Base-by-base conservation (phyloP, 2,888 invertebrate species). In the Heliconius hortense region DNA sequence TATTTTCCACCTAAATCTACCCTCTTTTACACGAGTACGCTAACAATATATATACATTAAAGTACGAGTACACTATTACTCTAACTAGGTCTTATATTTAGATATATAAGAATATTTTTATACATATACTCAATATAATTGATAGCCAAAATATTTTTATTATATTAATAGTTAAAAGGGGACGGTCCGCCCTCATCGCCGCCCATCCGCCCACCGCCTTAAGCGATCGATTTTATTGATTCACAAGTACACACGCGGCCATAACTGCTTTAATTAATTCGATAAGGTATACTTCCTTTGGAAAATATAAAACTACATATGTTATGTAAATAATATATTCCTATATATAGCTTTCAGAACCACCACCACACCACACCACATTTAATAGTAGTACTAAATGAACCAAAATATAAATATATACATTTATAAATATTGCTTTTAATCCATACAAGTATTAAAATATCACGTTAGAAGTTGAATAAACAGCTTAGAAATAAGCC, bases 131-230 rank as follows among this genome's bases (percentile, higher is more conserved):
- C 13, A 24, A 64, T 39, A 43, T 48, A 69, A 48, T 15, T 74
- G 21, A 68, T 64, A 39, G n/a, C 24, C n/a, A 39, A 74, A 70
- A 70, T 56, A 35, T 26, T 59, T 70, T 39, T 26, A 71, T 59
- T 26, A 56, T 53, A 28, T 71, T 70, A n/a, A 48, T 28, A 70
- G 59, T 71, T 59, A 75, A 76, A 64, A 70, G 48, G 43, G 84
- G 87, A 84, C 87, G 87, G 85, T 82, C 85, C 84, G 86, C 84
- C 85, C 84, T 81, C 74, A 76, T 78, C 79, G 78, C 85, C 85
- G 86, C 87, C 86, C 84, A 81, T 79, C 86, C 89, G 86, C 89
- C 88, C 83, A 85, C 81, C 79, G 84, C 87, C 84, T 81, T 75
- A 43, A 77, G 81, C 80, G 72, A 79, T 76, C 73, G 72, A 77